Evolutionary conservation across 2,797 vertebrate genomes (phyloP).

Genomic region (Sebastes alutus): DNA sequence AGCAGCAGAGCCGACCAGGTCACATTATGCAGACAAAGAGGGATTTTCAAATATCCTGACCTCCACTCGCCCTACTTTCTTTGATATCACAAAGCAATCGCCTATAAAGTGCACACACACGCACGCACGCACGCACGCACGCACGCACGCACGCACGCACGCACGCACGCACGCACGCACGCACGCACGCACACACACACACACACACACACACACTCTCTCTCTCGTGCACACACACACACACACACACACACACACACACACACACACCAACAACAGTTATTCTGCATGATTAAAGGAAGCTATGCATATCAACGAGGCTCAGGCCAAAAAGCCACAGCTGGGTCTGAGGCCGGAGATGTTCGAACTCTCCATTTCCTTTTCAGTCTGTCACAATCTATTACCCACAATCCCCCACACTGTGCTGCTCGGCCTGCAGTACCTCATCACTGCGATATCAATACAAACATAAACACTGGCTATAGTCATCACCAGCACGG

Average conservation of each 20-base stretch:
- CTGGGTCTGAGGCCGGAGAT: slow-evolving; percentile 62
- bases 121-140: background rate
- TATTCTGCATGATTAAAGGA: slow-evolving; percentile 63
- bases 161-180: background rate
- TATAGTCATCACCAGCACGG: slow-evolving; percentile 32
- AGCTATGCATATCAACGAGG: slow-evolving; percentile 82
- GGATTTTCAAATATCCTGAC: slow-evolving; percentile 65
- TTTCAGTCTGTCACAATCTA: slow-evolving; percentile 74
- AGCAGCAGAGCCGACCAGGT: slow-evolving; percentile 45
- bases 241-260: slow-evolving; percentile 23
- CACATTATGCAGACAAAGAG: slow-evolving; percentile 60
- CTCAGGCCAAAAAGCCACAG: slow-evolving; percentile 73
- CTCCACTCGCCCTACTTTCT: slow-evolving; percentile 50
- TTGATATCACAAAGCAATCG: slow-evolving; percentile 54
- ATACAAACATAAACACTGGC: slow-evolving; percentile 60
- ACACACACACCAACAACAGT: slow-evolving; percentile 28
- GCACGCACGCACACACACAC: background rate
- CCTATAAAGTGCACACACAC: background rate
- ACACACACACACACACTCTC: background rate
- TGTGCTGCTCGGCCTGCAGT: slow-evolving; percentile 26
- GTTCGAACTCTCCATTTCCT: slow-evolving; percentile 64
- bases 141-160: background rate
- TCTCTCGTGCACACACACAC: too few relatives aligned
- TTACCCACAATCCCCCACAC: slow-evolving; percentile 54
- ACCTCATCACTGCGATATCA: slow-evolving; percentile 47